A percentile compares a stretch with the other conserved stretches of the same genome.
Conservation (phyloP, 2,113 vertebrate species). For the Pollimyrus isidori region DNA sequence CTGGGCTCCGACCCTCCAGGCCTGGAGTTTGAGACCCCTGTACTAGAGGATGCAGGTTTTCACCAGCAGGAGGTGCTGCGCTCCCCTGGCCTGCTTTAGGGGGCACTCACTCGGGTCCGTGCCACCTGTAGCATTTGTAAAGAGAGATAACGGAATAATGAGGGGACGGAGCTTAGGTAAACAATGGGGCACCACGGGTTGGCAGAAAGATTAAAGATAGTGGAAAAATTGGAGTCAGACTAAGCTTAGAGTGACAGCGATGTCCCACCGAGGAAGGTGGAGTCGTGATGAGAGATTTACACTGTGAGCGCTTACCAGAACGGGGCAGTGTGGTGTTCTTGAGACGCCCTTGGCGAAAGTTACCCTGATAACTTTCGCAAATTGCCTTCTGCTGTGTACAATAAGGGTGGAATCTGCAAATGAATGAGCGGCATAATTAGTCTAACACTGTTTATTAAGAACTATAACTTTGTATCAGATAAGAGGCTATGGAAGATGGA, state of each 20-base stretch:
- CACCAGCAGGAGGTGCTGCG: background rate
- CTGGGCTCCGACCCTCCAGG: no score
- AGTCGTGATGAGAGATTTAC: no score
- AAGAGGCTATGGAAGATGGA: background rate
- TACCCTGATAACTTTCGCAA: background rate
- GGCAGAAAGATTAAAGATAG: slow-evolving; percentile 5
- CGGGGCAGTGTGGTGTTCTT: background rate
- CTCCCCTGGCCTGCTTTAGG: background rate
- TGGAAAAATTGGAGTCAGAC: slow-evolving; percentile 26
- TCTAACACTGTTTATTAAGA: background rate
- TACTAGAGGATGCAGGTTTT: background rate
- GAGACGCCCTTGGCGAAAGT: background rate
- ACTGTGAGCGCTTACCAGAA: background rate
- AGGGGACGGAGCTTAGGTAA: slow-evolving; percentile 21
- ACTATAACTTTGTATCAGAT: background rate
- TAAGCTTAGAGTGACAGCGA: slow-evolving; percentile 27
- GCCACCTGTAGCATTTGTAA: background rate
- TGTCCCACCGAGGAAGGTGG: slow-evolving; percentile 20
- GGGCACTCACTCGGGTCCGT: background rate
- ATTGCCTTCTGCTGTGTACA: background rate
- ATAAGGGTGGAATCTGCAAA: background rate
- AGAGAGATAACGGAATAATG: slow-evolving; percentile 12
- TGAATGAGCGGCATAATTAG: background rate
- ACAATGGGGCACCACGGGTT: slow-evolving; percentile 24
- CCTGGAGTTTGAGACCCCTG: no score